Conservation (phyloP, 2,797 vertebrate genomes). For the Loris lydekkerianus region DNA sequence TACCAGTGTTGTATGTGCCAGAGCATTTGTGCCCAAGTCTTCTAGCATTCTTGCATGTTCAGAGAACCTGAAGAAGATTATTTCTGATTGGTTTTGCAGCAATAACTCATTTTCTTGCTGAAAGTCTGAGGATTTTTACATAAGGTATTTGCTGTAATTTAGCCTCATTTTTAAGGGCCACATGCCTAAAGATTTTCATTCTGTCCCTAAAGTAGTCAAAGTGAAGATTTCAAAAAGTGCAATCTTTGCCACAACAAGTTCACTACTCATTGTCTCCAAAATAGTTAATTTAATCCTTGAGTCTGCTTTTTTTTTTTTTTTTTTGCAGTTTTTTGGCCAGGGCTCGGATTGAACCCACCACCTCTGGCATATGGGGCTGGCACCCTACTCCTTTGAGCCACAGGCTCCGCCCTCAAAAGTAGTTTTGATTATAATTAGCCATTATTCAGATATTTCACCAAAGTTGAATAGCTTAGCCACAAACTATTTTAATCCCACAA, state of each 20-base stretch:
- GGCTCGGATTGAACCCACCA: too few species aligned
- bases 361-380: too few species aligned
- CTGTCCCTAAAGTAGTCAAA: neutral
- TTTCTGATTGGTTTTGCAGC: conserved; percentile 42
- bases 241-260: neutral
- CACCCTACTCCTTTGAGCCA: too few species aligned
- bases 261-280: neutral
- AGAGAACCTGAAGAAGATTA: neutral
- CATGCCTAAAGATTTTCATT: neutral
- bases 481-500: conserved; percentile 35
- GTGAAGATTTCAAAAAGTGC: neutral
- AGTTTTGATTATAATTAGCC: conserved; percentile 43
- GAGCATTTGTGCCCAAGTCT: neutral
- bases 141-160: conserved; percentile 15
- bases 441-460: conserved; percentile 48
- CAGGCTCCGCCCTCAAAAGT: too few species aligned
- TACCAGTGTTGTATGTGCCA: neutral
- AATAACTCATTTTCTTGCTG: conserved; percentile 32
- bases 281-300: neutral
- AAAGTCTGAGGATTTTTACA: conserved; percentile 45
- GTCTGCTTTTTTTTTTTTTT: neutral
- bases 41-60: neutral
- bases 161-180: conserved; percentile 12
- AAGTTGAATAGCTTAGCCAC: neutral
- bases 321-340: too few species aligned